Conservation (phyloP, 2,888 invertebrate species). For the Tetranychus piercei region DNA sequence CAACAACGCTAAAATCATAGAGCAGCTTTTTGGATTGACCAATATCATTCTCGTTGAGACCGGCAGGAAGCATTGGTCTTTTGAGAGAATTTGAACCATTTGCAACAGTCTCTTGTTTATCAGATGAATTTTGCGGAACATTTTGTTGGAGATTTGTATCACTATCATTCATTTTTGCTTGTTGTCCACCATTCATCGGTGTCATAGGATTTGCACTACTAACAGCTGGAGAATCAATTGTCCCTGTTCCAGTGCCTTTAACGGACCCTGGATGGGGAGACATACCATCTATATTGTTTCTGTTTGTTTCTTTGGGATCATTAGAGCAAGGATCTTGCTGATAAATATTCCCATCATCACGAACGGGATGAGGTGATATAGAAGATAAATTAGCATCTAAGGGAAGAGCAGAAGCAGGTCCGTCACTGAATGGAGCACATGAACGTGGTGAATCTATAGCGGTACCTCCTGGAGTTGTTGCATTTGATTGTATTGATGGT, state of each 20-base stretch:
- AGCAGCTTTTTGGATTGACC: slow-evolving; percentile 12
- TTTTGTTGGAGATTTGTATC: not conserved
- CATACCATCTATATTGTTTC: not conserved
- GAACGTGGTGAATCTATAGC: slow-evolving; percentile 19
- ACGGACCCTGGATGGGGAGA: not conserved
- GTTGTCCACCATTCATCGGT: not conserved
- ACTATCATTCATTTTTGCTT: not conserved
- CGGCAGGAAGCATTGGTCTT: slow-evolving; percentile 55
- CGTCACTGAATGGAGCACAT: slow-evolving; percentile 14
- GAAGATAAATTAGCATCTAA: slow-evolving; percentile 6
- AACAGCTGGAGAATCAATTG: not conserved
- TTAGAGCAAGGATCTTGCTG: not conserved
- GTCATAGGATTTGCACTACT: not conserved
- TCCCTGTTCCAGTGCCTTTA: not conserved
- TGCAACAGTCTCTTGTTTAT: not conserved
- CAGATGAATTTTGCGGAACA: not conserved
- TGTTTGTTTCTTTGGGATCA: not conserved
- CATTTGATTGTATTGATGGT: slow-evolving; percentile 17
- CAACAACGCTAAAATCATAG: slow-evolving; percentile 19
- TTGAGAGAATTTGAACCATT: slow-evolving; percentile 33
- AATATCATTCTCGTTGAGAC: slow-evolving; percentile 45
- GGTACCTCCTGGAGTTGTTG: slow-evolving; percentile 18
- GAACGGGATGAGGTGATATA: slow-evolving; percentile 5
- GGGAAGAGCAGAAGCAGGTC: slow-evolving; percentile 10
- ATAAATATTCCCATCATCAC: not conserved